Percentiles rank a stretch among this genome's conserved stretches.
Conservation (phyloP, 35 echinoderm and acorn worm species). For the Diadema setosum region DNA sequence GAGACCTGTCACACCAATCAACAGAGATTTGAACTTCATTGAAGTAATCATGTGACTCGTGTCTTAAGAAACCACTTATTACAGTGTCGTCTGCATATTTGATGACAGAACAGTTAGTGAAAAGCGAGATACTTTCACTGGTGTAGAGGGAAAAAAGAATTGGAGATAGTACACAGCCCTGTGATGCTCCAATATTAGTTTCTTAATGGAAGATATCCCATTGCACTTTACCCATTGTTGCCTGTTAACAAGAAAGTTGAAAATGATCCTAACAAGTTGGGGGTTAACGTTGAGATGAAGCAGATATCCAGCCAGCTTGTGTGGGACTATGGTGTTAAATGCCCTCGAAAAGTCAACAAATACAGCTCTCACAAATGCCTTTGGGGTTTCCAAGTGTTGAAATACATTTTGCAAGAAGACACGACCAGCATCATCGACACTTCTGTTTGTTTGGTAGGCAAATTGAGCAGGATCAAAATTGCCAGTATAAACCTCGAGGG, state of each 20-base stretch:
- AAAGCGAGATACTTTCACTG: neutral
- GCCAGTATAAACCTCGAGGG: no score
- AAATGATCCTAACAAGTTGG: neutral
- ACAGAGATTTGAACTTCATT: neutral
- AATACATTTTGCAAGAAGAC: no score
- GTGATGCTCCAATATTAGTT: neutral
- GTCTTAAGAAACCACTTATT: neutral
- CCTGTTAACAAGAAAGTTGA: neutral
- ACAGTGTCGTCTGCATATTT: neutral
- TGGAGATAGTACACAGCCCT: neutral
- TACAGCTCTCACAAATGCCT: constrained; percentile 2
- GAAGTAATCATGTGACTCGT: neutral
- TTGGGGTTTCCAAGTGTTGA: no score
- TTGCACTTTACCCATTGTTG: neutral
- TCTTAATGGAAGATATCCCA: neutral
- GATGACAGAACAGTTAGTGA: neutral
- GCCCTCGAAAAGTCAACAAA: neutral
- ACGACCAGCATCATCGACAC: no score
- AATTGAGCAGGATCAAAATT: no score
- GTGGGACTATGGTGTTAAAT: neutral
- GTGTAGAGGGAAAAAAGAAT: neutral
- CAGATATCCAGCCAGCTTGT: neutral
- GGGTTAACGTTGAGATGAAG: neutral
- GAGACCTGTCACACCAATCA: no score
- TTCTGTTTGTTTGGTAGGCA: no score